phyloP scores from a whole-genome alignment of 2,113 vertebrate species.

The Oceanodroma tethys region DNA sequence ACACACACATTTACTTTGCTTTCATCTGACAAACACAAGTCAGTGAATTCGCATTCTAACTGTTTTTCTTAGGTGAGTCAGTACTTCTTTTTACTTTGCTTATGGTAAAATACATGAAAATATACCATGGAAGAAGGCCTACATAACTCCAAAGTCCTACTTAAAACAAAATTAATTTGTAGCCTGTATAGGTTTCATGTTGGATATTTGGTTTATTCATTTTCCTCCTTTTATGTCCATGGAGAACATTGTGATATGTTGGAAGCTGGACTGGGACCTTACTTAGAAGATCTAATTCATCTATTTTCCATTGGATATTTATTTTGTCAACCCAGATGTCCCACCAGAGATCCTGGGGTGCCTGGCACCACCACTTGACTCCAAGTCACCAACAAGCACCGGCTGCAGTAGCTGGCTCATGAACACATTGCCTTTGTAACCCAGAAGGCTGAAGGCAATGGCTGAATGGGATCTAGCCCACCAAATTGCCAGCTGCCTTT shows the following conservation, averaged over 20 bases:
- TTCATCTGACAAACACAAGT: constrained; percentile 33
- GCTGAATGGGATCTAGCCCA: not conserved
- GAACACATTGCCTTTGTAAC: not conserved
- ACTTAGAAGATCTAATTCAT: not conserved
- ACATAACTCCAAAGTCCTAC: not conserved
- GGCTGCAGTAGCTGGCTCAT: not conserved
- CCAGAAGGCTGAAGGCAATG: not conserved
- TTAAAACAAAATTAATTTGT: not conserved
- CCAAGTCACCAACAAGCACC: not conserved
- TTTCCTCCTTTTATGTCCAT: not conserved
- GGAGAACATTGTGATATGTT: not conserved
- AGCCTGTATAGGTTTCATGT: not conserved
- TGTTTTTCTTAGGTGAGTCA: not conserved
- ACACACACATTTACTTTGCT: not conserved
- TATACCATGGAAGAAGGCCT: not conserved
- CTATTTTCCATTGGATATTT: not conserved
- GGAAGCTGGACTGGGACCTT: not conserved
- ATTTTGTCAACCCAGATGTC: not conserved
- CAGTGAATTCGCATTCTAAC: not conserved
- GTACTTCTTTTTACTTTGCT: not conserved
- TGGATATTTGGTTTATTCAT: not conserved
- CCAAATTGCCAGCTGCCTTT: not conserved
- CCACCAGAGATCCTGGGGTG: not conserved
- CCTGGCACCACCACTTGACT: not conserved
- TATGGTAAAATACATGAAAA: not conserved